Evolutionary conservation across 2,797 vertebrate species (phyloP).

Genomic region (Parauchenoglanis punctatus): DNA sequence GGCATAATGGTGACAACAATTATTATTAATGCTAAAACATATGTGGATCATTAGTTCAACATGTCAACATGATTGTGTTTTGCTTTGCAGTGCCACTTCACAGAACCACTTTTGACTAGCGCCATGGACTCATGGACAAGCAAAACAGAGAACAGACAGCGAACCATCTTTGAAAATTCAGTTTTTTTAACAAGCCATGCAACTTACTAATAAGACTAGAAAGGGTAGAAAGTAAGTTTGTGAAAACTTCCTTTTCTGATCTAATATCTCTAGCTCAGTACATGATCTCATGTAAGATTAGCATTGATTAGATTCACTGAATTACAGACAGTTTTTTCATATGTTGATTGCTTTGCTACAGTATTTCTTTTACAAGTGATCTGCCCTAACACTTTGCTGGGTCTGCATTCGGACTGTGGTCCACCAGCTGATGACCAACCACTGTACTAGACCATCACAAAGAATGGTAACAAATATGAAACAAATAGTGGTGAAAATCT

Average conservation of each 20-base stretch:
- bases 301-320: not conserved
- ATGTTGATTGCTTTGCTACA: not conserved
- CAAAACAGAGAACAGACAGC: not conserved
- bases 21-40: not conserved
- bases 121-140: not conserved
- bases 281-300: not conserved
- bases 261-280: no score
- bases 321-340: not conserved
- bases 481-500: not conserved
- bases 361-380: not conserved
- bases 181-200: not conserved
- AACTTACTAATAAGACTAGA: not conserved
- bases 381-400: not conserved
- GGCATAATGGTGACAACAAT: not conserved
- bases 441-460: not conserved
- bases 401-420: not conserved
- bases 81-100: not conserved
- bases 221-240: not conserved
- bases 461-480: not conserved
- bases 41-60: not conserved
- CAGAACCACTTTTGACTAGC: not conserved
- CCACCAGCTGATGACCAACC: no score
- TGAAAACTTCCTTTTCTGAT: not conserved
- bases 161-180: not conserved
- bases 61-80: not conserved